Evolutionary conservation across 2,797 vertebrate genomes (phyloP).

Genomic region (Enteromius trimaculatus): DNA sequence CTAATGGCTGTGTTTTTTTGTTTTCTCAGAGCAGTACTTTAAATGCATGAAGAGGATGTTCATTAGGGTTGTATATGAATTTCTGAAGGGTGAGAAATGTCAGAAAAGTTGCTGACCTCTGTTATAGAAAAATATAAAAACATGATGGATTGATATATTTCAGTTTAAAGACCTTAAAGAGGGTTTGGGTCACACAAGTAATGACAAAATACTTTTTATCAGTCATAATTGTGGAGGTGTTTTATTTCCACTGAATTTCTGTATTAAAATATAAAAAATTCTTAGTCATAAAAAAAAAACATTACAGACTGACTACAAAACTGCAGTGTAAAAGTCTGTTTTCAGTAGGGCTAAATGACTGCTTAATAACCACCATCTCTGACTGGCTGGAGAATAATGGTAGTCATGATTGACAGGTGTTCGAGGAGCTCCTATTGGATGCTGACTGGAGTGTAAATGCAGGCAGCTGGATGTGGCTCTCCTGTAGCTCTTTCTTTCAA

Average conservation of each 20-base stretch:
- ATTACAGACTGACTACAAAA: neutral
- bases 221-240: neutral
- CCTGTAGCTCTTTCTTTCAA: constrained; percentile 84
- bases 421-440: constrained; percentile 81
- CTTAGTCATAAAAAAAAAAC: neutral
- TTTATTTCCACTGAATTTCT: neutral
- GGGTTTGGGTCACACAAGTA: neutral
- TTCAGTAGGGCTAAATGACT: neutral
- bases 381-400: constrained; percentile 43
- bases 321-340: neutral
- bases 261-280: too few relatives aligned
- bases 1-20: neutral
- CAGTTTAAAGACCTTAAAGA: neutral
- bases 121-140: neutral
- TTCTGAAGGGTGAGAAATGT: neutral
- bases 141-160: neutral
- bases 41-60: neutral
- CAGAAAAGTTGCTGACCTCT: neutral
- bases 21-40: neutral
- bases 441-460: constrained; percentile 85
- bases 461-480: constrained; percentile 85
- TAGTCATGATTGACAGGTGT: constrained; percentile 65
- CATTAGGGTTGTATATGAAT: neutral
- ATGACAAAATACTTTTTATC: neutral
- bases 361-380: neutral